phyloP scores from a whole-genome alignment of 2,797 vertebrate species.

The Lemur catta region DNA sequence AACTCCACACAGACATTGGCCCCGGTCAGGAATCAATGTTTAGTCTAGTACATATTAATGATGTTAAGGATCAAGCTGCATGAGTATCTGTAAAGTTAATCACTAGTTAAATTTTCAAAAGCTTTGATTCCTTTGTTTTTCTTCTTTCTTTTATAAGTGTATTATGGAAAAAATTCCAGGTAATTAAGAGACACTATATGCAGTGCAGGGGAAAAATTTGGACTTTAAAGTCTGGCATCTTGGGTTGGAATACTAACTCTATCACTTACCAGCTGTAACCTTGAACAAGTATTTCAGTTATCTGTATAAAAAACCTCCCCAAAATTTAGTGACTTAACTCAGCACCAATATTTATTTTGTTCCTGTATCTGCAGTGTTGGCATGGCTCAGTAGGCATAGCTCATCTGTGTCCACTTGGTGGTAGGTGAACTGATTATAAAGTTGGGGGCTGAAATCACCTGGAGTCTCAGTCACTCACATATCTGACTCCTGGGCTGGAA shows the following conservation, averaged over 20 bases:
- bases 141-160: constrained; percentile 24
- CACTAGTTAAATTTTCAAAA: constrained; percentile 34
- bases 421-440: neutral
- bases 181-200: neutral
- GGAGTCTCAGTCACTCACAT: neutral
- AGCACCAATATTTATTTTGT: constrained; percentile 39
- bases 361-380: neutral
- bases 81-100: neutral
- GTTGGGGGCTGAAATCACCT: neutral
- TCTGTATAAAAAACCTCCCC: neutral
- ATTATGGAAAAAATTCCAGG: neutral
- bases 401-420: neutral
- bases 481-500: neutral
- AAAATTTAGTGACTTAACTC: neutral
- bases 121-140: constrained; percentile 12
- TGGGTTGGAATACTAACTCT: neutral
- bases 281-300: neutral
- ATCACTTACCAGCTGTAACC: neutral
- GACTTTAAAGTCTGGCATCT: neutral
- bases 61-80: neutral
- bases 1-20: neutral
- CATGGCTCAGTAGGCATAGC: neutral
- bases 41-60: neutral
- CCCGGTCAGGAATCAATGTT: neutral
- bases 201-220: neutral